Percentiles rank a stretch among this genome's conserved stretches.
These are phyloP conservation scores for Peromyscus polionotus DNA, from an alignment of 2,113 vertebrate species.

Conservation along the genomic window DNA sequence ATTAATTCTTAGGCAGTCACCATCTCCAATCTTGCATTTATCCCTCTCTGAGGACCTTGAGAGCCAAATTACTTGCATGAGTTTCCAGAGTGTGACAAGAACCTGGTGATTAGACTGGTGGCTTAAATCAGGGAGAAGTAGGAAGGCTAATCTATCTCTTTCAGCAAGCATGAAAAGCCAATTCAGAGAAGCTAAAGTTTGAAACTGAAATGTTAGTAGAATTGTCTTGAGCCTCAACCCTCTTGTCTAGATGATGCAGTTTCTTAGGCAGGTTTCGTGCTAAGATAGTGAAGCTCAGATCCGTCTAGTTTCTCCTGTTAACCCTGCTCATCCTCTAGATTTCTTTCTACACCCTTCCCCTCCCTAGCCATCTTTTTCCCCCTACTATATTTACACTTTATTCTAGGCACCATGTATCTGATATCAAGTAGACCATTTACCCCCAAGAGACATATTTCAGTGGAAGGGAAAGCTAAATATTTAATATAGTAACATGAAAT, in stretches of 20 bases:
- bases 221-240: not conserved
- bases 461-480: not conserved
- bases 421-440: conserved; percentile 10
- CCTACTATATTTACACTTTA: not conserved
- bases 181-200: not conserved
- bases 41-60: not conserved
- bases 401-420: not conserved
- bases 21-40: not conserved
- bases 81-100: not conserved
- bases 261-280: not conserved
- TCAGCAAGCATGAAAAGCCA: not conserved
- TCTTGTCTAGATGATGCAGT: not conserved
- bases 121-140: not conserved
- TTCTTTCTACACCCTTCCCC: not conserved
- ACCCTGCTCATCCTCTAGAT: not conserved
- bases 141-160: not conserved
- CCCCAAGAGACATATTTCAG: not conserved
- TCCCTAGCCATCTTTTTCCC: not conserved
- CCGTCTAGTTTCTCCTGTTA: not conserved
- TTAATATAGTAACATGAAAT: not conserved
- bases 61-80: not conserved
- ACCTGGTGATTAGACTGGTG: not conserved
- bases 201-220: not conserved
- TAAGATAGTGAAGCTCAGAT: not conserved
- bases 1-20: not conserved